A percentile compares a stretch with the other conserved stretches of the same genome.
Evolutionary conservation across 2,888 invertebrate species (phyloP).

Genomic region (Caenorhabditis wallacei): DNA sequence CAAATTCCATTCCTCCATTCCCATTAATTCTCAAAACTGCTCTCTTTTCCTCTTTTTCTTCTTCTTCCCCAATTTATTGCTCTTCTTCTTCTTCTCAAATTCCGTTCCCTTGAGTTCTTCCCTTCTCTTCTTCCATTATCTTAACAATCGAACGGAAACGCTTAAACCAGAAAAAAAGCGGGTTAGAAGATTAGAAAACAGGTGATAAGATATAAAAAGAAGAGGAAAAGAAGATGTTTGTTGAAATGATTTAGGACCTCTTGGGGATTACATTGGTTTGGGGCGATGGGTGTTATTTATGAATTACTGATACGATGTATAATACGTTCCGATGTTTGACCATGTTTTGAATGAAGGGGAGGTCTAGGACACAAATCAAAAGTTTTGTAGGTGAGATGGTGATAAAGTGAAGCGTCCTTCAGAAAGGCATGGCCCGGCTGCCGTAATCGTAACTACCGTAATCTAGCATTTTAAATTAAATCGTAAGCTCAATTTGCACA

Average conservation of each 20-base stretch:
- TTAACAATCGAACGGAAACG: conserved; percentile 23
- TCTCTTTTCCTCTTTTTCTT: neutral
- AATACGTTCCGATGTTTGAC: too few relatives aligned
- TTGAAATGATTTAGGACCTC: conserved; percentile 25
- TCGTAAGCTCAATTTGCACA: too few relatives aligned
- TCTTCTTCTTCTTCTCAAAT: conserved; percentile 5
- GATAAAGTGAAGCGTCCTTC: too few relatives aligned
- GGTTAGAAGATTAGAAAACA: conserved; percentile 15
- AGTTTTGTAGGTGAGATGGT: too few relatives aligned
- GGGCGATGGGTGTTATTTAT: neutral
- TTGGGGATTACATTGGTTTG: conserved; percentile 17
- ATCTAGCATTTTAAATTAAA: too few relatives aligned
- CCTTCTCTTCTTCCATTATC: conserved; percentile 5
- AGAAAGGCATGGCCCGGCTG: too few relatives aligned
- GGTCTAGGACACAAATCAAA: too few relatives aligned
- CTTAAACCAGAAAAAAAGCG: conserved; percentile 5
- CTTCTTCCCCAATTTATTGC: conserved; percentile 34
- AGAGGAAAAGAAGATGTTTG: conserved; percentile 14
- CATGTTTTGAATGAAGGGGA: too few relatives aligned
- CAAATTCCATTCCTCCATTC: neutral
- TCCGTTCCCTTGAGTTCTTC: neutral
- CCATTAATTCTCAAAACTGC: conserved; percentile 43
- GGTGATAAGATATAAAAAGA: neutral
- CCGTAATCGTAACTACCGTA: too few relatives aligned
- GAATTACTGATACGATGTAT: neutral